Evolutionary conservation across 2,888 invertebrate genomes (phyloP), one percentile per base, ranked within the genome.

Genomic region (Pachymerium ferrugineum): DNA sequence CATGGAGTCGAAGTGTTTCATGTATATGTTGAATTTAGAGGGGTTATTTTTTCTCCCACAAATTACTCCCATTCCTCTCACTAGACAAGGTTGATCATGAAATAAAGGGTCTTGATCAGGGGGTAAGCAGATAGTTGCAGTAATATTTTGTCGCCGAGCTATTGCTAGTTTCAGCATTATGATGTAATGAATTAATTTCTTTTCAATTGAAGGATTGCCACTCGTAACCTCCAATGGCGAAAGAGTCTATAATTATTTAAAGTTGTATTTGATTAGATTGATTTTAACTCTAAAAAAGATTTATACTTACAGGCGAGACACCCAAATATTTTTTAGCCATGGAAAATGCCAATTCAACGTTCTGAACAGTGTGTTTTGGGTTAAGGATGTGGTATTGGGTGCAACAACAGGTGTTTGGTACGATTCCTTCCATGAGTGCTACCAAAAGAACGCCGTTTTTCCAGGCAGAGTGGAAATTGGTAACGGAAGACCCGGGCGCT

Each of bases 21-120:
- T 22, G 67, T 76, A 76, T 19, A 78, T 73, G 8, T 74, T 76
- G 42, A 78, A 78, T 16, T 72, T 35, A 10, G 77, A 75, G 31
- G 62, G 42, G n/a, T 76, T 69, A 19, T 75, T 73, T 70, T 74
- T 71, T 33, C 73, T 73, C 8, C 76, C 78, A 72, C 74, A 29
- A 28, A 74, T 42, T 8, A 77, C 73, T 0, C 78, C 78, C 76
- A 76, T 75, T n/a, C 78, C 78, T 42, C 67, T 73, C 8, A 76
- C 76, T 10, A 74, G 69, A 47, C 75, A 76, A 42, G 68, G 38
- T 5, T 38, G 73, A 12, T 72, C 38, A 22, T 72, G 68, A 28
- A 69, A 31, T 2, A 67, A n/a, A 12, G 73, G 62, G 30, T 38
- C 71, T 12, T 76, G 31, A 16, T 30, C 47, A 14, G 29, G 28